These are phyloP conservation scores for Paramormyrops kingsleyae DNA, from an alignment of 2,113 vertebrate species.

Conservation along the genomic window DNA sequence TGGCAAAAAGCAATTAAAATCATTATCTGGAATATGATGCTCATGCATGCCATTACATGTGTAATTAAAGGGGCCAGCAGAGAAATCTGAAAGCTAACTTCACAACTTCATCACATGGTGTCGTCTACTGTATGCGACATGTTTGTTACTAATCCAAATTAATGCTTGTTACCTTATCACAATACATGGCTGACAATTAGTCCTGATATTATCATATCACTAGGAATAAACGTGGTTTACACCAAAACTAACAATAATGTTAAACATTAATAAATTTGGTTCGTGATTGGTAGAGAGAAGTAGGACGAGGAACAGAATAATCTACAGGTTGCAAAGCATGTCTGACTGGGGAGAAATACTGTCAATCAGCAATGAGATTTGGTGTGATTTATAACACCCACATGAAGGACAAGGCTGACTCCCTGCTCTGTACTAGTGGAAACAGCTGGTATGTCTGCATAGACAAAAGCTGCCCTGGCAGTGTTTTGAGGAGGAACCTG, in stretches of 20 bases:
- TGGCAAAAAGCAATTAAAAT: conserved; percentile 4
- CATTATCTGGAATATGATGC: conserved; percentile 6
- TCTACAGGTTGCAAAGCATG: neutral
- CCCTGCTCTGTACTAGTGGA: neutral
- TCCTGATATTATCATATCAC: neutral
- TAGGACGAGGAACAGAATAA: neutral
- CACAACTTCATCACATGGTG: neutral
- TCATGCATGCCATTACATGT: neutral
- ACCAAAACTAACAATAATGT: neutral
- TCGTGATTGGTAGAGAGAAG: neutral
- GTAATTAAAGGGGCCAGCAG: neutral
- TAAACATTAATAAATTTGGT: neutral
- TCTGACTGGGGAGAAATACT: neutral
- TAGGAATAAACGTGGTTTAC: neutral
- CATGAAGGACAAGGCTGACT: conserved; percentile 3
- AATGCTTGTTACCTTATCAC: neutral
- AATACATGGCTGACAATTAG: neutral
- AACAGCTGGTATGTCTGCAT: neutral
- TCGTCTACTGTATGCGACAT: neutral
- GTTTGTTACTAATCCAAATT: neutral
- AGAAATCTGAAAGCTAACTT: neutral
- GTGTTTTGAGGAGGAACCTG: conserved; percentile 1
- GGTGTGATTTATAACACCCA: conserved; percentile 46
- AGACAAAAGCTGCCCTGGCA: conserved; percentile 2
- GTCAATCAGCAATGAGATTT: conserved; percentile 17